Conservation (phyloP, 2,113 vertebrate species). For the Bufo gargarizans region DNA sequence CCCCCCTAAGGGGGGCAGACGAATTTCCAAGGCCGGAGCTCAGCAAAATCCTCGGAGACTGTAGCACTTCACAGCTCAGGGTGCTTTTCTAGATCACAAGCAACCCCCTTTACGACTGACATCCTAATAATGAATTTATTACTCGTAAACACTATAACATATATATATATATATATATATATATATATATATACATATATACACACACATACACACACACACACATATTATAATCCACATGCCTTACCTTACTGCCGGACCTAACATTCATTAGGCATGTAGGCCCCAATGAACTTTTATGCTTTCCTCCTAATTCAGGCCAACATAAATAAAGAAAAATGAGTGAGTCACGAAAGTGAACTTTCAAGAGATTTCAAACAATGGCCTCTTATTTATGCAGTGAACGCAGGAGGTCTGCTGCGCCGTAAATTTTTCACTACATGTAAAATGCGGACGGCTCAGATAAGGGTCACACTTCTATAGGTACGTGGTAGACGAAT, state of each 20-base stretch:
- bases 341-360: background rate
- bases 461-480: background rate
- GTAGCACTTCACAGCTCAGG: slow-evolving; percentile 4
- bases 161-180: too few species aligned
- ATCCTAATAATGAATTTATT: background rate
- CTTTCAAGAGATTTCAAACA: slow-evolving; percentile 4
- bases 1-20: slow-evolving; percentile 28
- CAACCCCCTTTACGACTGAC: background rate
- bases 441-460: background rate
- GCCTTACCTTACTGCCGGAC: background rate
- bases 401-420: background rate
- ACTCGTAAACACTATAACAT: too few species aligned
- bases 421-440: background rate
- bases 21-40: slow-evolving; percentile 26
- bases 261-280: background rate
- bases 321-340: slow-evolving; percentile 11
- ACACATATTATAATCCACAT: background rate
- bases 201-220: too few species aligned
- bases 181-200: too few species aligned
- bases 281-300: background rate
- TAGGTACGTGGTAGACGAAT: background rate
- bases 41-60: background rate
- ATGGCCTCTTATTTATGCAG: background rate
- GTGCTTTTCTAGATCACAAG: background rate
- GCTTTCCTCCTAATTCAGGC: background rate